Evolutionary conservation across 2,888 invertebrate species (phyloP).

Genomic region (Chrysodeixis includens): DNA sequence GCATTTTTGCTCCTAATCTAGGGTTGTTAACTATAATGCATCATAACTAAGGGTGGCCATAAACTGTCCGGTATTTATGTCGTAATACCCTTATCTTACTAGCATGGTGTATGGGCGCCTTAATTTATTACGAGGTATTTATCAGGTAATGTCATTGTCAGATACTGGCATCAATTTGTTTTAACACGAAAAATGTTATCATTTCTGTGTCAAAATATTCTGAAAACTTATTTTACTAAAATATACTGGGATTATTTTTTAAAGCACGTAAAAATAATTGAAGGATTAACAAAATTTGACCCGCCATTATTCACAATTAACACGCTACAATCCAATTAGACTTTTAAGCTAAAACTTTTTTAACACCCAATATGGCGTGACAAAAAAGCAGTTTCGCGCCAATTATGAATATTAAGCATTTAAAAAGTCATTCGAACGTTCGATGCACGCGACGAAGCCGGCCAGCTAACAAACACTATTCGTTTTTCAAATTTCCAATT

Average conservation of each 20-base stretch:
- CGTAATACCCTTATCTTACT: constrained; percentile 40
- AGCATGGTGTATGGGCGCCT: constrained; percentile 19
- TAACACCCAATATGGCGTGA: constrained; percentile 14
- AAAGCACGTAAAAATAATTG: not conserved
- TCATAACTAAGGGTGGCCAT: constrained; percentile 36
- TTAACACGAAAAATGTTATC: not conserved
- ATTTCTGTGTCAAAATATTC: too few relatives aligned
- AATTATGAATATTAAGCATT: constrained; percentile 24
- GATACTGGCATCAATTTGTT: not conserved
- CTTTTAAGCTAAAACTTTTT: constrained; percentile 1
- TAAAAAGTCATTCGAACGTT: constrained; percentile 23
- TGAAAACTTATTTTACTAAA: too few relatives aligned
- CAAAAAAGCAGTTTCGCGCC: constrained; percentile 8
- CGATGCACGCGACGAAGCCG: constrained; percentile 47
- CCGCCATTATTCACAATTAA: not conserved
- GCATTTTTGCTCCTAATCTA: constrained; percentile 30
- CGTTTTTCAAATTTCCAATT: constrained; percentile 48
- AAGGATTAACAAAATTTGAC: not conserved
- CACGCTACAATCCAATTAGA: not conserved
- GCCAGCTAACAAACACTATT: constrained; percentile 30
- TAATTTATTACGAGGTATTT: constrained; percentile 39
- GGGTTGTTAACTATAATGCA: constrained; percentile 34
- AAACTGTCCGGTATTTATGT: constrained; percentile 33
- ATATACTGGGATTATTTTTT: too few relatives aligned
- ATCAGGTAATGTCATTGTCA: constrained; percentile 17